Percentiles rank a stretch among this genome's conserved stretches.
phyloP scores from a whole-genome alignment of 2,888 invertebrate genomes.

The Acrocyrtus sp. region DNA sequence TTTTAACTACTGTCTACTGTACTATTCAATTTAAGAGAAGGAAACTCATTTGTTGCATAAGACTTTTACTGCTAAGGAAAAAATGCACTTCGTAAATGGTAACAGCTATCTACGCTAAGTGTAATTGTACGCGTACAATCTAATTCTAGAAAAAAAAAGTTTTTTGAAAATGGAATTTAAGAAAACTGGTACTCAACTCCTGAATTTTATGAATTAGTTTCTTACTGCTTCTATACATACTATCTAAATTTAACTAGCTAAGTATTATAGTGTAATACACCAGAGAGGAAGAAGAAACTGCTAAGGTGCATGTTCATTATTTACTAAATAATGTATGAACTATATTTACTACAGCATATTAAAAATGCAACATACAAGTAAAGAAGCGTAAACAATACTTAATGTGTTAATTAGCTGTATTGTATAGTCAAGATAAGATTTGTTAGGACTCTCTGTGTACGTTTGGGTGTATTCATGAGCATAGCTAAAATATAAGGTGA shows the following conservation, averaged over 20 bases:
- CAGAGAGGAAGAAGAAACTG: not conserved
- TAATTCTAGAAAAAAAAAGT: too few relatives aligned
- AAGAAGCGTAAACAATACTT: too few relatives aligned
- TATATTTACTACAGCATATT: too few relatives aligned
- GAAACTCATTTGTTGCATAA: slow-evolving; percentile 44
- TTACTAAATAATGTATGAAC: not conserved
- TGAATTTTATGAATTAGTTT: slow-evolving; percentile 46
- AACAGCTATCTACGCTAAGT: too few relatives aligned
- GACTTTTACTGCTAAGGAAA: slow-evolving; percentile 41
- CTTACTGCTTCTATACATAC: slow-evolving; percentile 49
- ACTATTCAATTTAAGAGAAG: slow-evolving; percentile 20
- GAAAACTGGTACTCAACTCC: slow-evolving; percentile 29
- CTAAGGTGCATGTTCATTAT: slow-evolving; percentile 43
- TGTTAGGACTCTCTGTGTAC: slow-evolving; percentile 10
- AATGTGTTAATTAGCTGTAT: too few relatives aligned
- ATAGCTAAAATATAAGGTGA: too few relatives aligned
- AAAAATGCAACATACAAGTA: too few relatives aligned
- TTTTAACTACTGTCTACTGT: slow-evolving; percentile 2
- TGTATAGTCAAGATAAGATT: slow-evolving; percentile 16
- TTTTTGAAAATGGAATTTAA: too few relatives aligned
- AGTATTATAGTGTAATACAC: too few relatives aligned
- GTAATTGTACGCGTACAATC: too few relatives aligned
- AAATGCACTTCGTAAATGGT: too few relatives aligned
- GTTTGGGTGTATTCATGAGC: slow-evolving; percentile 5
- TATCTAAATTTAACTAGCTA: too few relatives aligned